Percentiles rank a stretch among this genome's conserved stretches.
phyloP scores from a whole-genome alignment of 2,797 vertebrate species.

The Acrossocheilus wenchowensis region DNA sequence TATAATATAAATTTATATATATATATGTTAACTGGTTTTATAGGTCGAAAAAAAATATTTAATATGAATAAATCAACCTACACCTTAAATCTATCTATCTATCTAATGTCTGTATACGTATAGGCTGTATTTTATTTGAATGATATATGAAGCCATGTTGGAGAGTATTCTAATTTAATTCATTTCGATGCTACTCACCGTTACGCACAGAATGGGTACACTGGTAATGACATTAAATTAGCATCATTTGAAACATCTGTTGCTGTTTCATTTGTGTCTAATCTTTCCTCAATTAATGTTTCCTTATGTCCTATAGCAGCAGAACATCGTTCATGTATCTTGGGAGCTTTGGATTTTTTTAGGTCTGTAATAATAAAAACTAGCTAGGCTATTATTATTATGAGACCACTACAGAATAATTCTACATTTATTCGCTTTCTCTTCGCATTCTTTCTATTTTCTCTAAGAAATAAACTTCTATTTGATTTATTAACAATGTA shows the following conservation, averaged over 20 bases:
- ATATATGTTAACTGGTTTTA: no score
- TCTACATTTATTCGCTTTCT: not conserved
- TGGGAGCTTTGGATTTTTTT: not conserved
- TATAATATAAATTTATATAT: not conserved
- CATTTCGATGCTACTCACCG: slow-evolving; percentile 33
- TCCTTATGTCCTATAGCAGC: slow-evolving; percentile 52
- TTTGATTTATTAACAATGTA: not conserved
- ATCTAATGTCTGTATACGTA: no score
- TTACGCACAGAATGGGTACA: not conserved
- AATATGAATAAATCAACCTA: not conserved
- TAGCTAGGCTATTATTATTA: not conserved
- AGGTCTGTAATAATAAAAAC: not conserved
- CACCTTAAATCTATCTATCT: not conserved
- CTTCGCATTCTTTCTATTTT: not conserved
- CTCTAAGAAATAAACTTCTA: not conserved
- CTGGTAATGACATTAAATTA: slow-evolving; percentile 59
- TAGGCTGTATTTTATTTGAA: not conserved
- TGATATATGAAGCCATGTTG: not conserved
- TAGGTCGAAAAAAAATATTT: not conserved
- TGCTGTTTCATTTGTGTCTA: slow-evolving; percentile 61
- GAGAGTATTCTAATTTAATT: slow-evolving; percentile 20
- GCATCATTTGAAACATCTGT: slow-evolving; percentile 64
- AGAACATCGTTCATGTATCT: not conserved
- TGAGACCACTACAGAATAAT: not conserved
- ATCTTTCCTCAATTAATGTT: slow-evolving; percentile 57